A percentile compares a stretch with the other conserved stretches of the same genome.
Evolutionary conservation across 2,113 vertebrate genomes (phyloP).

Genomic region (Spermophilus dauricus): DNA sequence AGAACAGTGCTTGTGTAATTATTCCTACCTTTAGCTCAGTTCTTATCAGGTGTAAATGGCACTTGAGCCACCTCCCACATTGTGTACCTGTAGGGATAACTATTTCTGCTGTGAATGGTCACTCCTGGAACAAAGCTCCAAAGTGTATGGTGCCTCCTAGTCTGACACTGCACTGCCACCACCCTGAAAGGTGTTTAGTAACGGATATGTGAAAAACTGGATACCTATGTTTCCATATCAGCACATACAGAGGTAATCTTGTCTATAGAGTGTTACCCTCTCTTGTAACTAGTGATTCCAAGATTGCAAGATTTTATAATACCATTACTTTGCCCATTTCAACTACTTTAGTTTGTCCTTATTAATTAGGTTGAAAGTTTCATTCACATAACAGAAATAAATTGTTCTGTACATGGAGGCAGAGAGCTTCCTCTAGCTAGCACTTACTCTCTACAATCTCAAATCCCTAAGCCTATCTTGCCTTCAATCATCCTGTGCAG

Average conservation of each 20-base stretch:
- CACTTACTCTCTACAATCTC: not conserved
- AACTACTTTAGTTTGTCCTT: not conserved
- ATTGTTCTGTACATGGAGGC: not conserved
- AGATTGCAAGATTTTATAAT: not conserved
- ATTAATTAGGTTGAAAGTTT: not conserved
- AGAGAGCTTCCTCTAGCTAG: not conserved
- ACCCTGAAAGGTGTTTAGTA: not conserved
- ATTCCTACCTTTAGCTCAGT: not conserved
- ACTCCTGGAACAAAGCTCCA: not conserved
- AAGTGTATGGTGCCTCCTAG: not conserved
- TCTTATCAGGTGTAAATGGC: not conserved
- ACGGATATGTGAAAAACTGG: not conserved
- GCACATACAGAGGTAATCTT: not conserved
- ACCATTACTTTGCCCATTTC: not conserved
- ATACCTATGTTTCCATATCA: no score
- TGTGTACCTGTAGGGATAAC: not conserved
- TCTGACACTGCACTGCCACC: no score
- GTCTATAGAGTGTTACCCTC: not conserved
- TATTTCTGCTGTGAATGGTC: not conserved
- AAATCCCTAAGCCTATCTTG: not conserved
- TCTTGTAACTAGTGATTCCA: not conserved
- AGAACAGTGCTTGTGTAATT: no score
- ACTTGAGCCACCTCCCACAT: no score
- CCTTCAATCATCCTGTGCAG: not conserved
- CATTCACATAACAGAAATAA: not conserved